phyloP scores from a whole-genome alignment of 2,888 invertebrate genomes.

The Lasioglossum vierecki region DNA sequence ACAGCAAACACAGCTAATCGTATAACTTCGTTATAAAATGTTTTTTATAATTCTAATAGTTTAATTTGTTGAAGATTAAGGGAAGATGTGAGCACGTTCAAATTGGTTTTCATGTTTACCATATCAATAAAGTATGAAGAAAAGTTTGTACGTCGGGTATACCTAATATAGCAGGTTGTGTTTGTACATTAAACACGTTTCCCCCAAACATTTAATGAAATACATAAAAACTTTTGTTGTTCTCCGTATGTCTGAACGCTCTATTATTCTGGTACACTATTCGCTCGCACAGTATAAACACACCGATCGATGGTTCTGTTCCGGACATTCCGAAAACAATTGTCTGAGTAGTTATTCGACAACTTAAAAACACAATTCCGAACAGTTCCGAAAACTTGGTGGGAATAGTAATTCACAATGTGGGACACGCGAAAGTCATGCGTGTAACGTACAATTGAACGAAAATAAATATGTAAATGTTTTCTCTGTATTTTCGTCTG shows the following conservation, averaged over 20 bases:
- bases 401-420: background rate
- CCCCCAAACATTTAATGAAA: background rate
- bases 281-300: background rate
- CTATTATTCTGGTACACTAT: background rate
- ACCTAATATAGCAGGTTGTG: background rate
- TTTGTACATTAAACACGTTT: background rate
- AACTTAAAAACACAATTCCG: conserved; percentile 6
- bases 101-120: background rate
- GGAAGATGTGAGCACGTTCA: background rate
- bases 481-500: background rate
- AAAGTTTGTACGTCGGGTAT: background rate
- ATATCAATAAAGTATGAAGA: background rate
- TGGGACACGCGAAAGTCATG: background rate
- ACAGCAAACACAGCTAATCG: background rate
- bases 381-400: background rate
- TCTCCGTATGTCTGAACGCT: background rate
- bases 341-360: background rate
- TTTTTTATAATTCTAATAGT: background rate
- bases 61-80: background rate
- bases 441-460: background rate
- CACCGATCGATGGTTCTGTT: background rate
- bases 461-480: background rate
- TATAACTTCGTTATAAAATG: background rate
- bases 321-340: background rate
- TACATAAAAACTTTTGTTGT: background rate